Evolutionary conservation across 2,113 vertebrate genomes (phyloP), one percentile per base, ranked within the genome.

Genomic region (Ophiodon elongatus): DNA sequence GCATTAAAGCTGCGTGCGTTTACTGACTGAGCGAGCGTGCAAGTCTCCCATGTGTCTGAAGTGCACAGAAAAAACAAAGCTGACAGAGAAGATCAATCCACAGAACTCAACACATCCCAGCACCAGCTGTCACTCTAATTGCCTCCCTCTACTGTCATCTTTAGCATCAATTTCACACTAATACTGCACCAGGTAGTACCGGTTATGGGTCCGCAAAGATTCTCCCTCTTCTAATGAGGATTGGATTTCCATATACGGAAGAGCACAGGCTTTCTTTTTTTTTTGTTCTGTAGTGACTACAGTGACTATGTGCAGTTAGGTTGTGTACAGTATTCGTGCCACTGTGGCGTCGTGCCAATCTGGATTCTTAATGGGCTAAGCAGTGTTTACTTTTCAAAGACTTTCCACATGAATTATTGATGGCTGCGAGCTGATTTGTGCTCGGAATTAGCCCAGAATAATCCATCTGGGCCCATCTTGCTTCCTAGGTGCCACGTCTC

Each of bases 371-470:
- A 93, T 91, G 91, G 92, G 79, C 87, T 90, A 84, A 91, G 80
- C 68, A 77, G 75, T 92, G 88, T 93, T 94, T 94, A 92, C 94
- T 92, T 89, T 92, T 88, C 87, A 91, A 92, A 92, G 88, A 83
- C 84, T 45, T 92, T 87, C 52, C 83, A 81, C 90, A 91, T 95
- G 88, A 94, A 95, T 94, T 94, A 94, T 94, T 93, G 88, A 95
- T 94, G 88, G 68, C 27, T 81, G 81, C 6, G 37, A 80, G 84
- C 74, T 81, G 89, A 90, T 90, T 92, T 91, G 83, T 88, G 89
- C 84, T 82, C 75, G 77, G 85, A 92, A 93, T 94, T 92, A 84
- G 78, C 66, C 77, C 41, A 7, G 79, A 88, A 85, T 90, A 91
- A 92, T 91, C 86, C 75, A 85, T 88, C 76, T 56, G 79, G 85